Evolutionary conservation across 2,797 vertebrate genomes (phyloP), one percentile per base, ranked within the genome.

Genomic region (Gallinago stenura): DNA sequence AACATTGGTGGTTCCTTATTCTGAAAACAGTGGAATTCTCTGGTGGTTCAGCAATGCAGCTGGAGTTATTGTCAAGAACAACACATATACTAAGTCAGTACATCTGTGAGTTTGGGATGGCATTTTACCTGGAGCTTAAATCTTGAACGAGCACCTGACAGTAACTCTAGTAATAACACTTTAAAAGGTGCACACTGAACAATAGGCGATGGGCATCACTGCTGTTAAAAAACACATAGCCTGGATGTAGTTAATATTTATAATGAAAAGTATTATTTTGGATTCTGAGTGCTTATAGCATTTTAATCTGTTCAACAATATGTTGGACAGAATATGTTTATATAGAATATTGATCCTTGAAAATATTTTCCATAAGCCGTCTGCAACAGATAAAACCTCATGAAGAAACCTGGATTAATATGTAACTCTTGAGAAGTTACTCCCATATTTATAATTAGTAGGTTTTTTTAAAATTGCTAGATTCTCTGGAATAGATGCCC

Each of bases 21-120:
- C 73, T 86, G 58, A 78, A 92, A 87, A n/a, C 25, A 66, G 48
- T 64, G 78, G 31, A 87, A 72, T 92, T 88, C 43, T 90, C 56
- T 68, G 45, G 30, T 90, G 54, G 26, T 62, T 80, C 12, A 31
- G 10, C 7, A 33, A 8, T 76, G 54, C 45, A 73, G 9, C 19
- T 85, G 78, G 26, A 80, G 75, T 82, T 79, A 83, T 20, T 70
- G 50, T 90, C 46, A 89, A 66, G 71, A 87, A 45, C 43, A 90
- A 25, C 46, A 43, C 0, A 1, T 58, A 45, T 21, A 43, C 51
- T n/a, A 56, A 90, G 66, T 76, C 73, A 84, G 10, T 86, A 79
- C 80, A 87, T 72, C 60, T 70, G 62, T 70, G 70, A 79, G 73
- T 62, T 84, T 80, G 78, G 45, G 17, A 71, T 90, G 31, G 16